Conservation (phyloP, 2,113 vertebrate genomes). For the Oenanthe melanoleuca region DNA sequence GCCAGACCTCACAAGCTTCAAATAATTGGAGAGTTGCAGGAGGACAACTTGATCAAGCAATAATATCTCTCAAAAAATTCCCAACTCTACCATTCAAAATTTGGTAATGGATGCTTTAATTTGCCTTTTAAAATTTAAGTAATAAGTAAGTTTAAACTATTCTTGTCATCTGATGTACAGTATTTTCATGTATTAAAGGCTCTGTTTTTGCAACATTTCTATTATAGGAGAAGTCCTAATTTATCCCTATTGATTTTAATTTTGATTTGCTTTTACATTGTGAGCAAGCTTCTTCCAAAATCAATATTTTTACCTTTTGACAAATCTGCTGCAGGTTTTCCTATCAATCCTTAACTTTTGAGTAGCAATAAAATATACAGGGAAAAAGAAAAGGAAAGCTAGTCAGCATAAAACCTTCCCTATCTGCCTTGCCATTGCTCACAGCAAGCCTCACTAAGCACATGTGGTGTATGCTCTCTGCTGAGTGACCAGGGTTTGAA, state of each 20-base stretch:
- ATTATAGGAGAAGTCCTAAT: not conserved
- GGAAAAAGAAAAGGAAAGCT: not conserved
- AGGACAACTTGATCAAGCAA: not conserved
- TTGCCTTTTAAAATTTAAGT: not conserved
- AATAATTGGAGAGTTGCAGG: not conserved
- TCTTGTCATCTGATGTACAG: not conserved
- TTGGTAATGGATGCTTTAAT: not conserved
- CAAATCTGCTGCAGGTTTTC: not conserved
- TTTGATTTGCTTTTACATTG: not conserved
- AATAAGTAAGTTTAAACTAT: conserved; percentile 12
- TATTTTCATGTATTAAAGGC: conserved; percentile 3
- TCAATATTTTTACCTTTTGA: conserved; percentile 43
- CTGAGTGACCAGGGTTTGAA: not conserved
- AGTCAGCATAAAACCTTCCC: not conserved
- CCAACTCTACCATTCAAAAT: not conserved
- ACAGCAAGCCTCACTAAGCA: not conserved
- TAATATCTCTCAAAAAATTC: not conserved
- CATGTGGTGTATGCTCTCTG: not conserved
- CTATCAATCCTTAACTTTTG: not conserved
- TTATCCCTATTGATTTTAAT: conserved; percentile 58
- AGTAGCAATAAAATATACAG: not conserved
- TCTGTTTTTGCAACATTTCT: not conserved
- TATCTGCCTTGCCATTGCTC: not conserved
- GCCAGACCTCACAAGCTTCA: not conserved
- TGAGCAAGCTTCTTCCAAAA: conserved; percentile 28